Conservation (phyloP, 2,113 vertebrate genomes). For the Scophthalmus maximus region DNA sequence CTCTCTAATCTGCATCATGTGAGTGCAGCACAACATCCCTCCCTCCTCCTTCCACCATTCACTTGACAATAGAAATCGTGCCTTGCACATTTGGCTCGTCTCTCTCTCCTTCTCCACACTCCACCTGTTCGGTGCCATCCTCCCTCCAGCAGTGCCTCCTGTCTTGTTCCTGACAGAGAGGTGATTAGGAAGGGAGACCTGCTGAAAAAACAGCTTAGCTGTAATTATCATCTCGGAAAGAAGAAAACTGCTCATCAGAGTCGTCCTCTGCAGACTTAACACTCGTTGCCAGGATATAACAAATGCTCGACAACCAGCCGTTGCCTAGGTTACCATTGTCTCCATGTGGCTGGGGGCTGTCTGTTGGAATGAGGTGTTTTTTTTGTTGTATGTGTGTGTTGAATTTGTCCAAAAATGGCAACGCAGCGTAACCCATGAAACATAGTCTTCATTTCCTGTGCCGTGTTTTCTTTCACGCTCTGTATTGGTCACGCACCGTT, state of each 20-base stretch:
- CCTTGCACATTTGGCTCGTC: not conserved
- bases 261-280: slow-evolving; percentile 56
- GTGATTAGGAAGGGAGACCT: slow-evolving; percentile 57
- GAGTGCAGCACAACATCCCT: not conserved
- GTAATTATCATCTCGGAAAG: slow-evolving; percentile 63
- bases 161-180: slow-evolving; percentile 41
- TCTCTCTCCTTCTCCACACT: slow-evolving; percentile 4
- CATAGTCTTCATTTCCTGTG: not conserved
- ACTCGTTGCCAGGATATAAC: slow-evolving; percentile 70
- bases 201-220: slow-evolving; percentile 68
- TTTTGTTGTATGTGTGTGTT: slow-evolving; percentile 5
- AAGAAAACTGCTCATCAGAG: slow-evolving; percentile 71
- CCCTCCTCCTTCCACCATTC: not conserved
- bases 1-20: not conserved
- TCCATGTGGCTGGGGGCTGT: slow-evolving; percentile 30
- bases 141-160: slow-evolving; percentile 33
- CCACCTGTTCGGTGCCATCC: slow-evolving; percentile 30
- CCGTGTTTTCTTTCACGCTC: slow-evolving; percentile 23
- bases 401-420: slow-evolving; percentile 41
- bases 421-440: slow-evolving; percentile 12
- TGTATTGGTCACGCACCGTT: slow-evolving; percentile 10
- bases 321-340: slow-evolving; percentile 73
- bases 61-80: not conserved
- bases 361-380: slow-evolving; percentile 16
- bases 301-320: slow-evolving; percentile 52